Percentiles rank a stretch among this genome's conserved stretches.
Evolutionary conservation across 2,113 vertebrate genomes (phyloP).

Genomic region (Lepus americanus): DNA sequence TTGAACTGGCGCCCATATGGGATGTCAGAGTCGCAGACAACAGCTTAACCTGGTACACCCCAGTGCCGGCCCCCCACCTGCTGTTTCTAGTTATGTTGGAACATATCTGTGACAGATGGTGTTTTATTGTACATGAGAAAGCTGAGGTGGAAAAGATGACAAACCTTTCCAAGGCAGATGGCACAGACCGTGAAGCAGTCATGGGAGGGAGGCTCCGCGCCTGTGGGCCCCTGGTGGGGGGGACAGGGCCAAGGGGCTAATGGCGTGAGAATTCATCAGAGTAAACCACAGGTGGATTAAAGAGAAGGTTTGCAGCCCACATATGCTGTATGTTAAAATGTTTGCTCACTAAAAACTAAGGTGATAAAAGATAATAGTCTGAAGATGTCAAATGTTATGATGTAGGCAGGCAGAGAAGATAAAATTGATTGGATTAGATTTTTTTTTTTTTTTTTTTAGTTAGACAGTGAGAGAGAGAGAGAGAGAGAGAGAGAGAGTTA

Average conservation of each 20-base stretch:
- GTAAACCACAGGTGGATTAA: not conserved
- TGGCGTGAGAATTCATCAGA: not conserved
- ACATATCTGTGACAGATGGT: not conserved
- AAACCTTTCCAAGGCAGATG: no score
- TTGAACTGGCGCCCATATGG: no score
- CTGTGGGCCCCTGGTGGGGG: not conserved
- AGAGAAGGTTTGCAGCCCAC: not conserved
- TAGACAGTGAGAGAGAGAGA: no score
- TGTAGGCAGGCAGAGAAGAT: no score
- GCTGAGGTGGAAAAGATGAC: not conserved
- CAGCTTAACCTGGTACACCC: no score
- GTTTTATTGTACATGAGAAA: not conserved
- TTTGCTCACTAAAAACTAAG: slow-evolving; percentile 57
- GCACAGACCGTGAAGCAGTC: not conserved
- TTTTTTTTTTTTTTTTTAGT: not conserved
- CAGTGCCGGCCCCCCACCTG: no score
- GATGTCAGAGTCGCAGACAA: no score
- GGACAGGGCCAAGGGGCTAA: not conserved
- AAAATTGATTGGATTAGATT: no score
- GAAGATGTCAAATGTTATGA: not conserved
- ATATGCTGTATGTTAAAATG: slow-evolving; percentile 21
- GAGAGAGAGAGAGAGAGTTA: no score
- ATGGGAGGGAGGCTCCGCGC: not conserved
- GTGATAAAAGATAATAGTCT: not conserved
- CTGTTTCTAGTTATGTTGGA: not conserved